Base-by-base conservation (phyloP, 2,888 invertebrate species). In the Hypena proboscidalis region DNA sequence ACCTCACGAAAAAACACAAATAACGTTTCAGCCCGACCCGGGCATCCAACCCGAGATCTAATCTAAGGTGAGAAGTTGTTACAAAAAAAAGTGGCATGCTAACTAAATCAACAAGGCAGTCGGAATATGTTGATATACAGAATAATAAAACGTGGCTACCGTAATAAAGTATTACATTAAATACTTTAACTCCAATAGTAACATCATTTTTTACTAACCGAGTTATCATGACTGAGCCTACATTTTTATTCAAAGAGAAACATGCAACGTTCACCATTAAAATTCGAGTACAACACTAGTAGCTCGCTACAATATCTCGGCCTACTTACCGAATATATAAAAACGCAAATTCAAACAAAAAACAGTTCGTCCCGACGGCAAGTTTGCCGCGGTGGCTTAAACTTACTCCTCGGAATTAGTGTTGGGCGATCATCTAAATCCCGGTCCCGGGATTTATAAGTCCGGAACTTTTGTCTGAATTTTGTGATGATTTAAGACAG, bases 301-400 rank as follows among this genome's bases (percentile, higher is more conserved):
- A 43, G 32, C 30, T 15, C 34, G 20, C 40, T 41, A 47, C 46
- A 40, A 17, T 36, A 23, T 39, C 27, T 31, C 58, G 65, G 49
- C 57, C 59, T 52, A 61, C 50, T 54, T 61, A 43, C 48, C 34
- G 47, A 51, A 47, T 51, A 55, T 50, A 62, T 53, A 66, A 70
- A 70, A 69, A 69, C 59, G 59, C 49, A 67, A 67, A 58, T 60
- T 55, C 56, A 31, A 58, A 71, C 69, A 70, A 71, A 70, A 70
- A 67, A 45, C 55, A 45, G 55, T 49, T 49, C 53, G 34, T 42
- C 53, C 51, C 45, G 48, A 58, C 56, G 30, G 45, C 46, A 62
- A 71, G 60, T 70, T 71, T 70, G 52, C 52, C 37, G 58, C 58
- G 55, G 65, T 59, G 57, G 70, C 69, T 70, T 63, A 63, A 71